Evolutionary conservation across 2,113 vertebrate genomes (phyloP).

Genomic region (Pedionomus torquatus): DNA sequence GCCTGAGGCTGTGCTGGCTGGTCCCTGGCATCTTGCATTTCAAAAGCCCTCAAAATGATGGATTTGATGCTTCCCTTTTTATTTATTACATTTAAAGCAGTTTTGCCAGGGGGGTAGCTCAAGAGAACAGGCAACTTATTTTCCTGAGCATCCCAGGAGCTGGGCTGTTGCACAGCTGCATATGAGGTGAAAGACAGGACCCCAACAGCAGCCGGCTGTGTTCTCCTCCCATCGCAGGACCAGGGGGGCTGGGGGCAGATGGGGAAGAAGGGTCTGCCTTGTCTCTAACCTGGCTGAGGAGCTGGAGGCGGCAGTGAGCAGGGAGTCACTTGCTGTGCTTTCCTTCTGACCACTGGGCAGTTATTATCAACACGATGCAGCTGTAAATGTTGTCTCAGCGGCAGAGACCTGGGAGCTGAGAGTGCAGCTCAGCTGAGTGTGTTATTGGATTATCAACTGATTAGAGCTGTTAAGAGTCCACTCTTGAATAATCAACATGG

Average conservation of each 20-base stretch:
- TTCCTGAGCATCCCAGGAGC: not conserved
- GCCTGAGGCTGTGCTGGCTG: slow-evolving; percentile 36
- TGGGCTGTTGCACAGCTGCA: not conserved
- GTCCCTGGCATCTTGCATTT: slow-evolving; percentile 44
- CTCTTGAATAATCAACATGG: slow-evolving; percentile 67
- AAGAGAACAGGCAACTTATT: not conserved
- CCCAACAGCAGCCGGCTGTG: not conserved
- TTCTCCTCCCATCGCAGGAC: fast-evolving
- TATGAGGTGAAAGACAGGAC: not conserved
- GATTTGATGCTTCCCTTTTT: slow-evolving; percentile 32
- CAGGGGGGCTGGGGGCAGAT: not conserved
- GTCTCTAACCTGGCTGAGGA: not conserved
- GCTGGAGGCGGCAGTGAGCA: not conserved
- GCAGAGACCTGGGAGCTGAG: slow-evolving; percentile 26
- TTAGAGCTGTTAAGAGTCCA: slow-evolving; percentile 67
- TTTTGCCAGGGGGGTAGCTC: slow-evolving; percentile 11
- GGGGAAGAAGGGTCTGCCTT: not conserved
- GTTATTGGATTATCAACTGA: slow-evolving; percentile 72
- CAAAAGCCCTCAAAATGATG: slow-evolving; percentile 31
- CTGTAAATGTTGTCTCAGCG: slow-evolving; percentile 14
- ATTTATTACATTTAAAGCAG: slow-evolving; percentile 48
- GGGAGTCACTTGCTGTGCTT: not conserved
- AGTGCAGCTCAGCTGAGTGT: slow-evolving; percentile 54
- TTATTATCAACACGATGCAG: not conserved
- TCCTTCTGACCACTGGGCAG: not conserved